Evolutionary conservation across 92 coral and sea anemone genomes (phyloP).

Genomic region (Actinostola sp.): DNA sequence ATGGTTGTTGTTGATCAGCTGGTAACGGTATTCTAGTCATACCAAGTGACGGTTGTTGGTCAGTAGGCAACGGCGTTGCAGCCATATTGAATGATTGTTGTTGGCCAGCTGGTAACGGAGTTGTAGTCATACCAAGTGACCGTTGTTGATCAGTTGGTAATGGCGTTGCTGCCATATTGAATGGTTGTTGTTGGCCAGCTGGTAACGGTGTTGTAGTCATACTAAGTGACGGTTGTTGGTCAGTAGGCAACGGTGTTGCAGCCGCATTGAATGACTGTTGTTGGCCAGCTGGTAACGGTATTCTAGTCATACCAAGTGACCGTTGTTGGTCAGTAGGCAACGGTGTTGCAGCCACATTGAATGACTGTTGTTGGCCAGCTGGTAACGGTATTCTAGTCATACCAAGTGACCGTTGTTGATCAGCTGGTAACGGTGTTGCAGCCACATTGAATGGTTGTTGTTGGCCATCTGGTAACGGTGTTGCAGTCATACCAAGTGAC

Average conservation of each 20-base stretch:
- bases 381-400: not conserved
- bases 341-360: not conserved
- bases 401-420: not conserved
- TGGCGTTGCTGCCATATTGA: not conserved
- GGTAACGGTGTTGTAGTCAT: not conserved
- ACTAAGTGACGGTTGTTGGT: not conserved
- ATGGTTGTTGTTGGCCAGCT: not conserved
- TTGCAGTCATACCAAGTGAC: slow-evolving; percentile 11
- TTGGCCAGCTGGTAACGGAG: not conserved
- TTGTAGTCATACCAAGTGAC: not conserved
- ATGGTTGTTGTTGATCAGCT: slow-evolving; percentile 1
- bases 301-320: not conserved
- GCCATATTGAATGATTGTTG: not conserved
- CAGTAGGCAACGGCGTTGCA: not conserved
- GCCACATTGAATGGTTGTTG: too few relatives aligned
- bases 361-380: slow-evolving; percentile 2
- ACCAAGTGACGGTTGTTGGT: slow-evolving; percentile 4
- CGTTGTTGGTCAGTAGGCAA: slow-evolving; percentile 6
- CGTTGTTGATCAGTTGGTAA: not conserved
- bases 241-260: not conserved
- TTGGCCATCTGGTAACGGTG: too few relatives aligned
- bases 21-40: not conserved
- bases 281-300: not conserved
- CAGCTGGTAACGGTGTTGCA: slow-evolving; percentile 7
- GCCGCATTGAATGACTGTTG: slow-evolving; percentile 1